Base-by-base conservation (phyloP, 2,888 invertebrate species). In the Tribolium freemani region DNA sequence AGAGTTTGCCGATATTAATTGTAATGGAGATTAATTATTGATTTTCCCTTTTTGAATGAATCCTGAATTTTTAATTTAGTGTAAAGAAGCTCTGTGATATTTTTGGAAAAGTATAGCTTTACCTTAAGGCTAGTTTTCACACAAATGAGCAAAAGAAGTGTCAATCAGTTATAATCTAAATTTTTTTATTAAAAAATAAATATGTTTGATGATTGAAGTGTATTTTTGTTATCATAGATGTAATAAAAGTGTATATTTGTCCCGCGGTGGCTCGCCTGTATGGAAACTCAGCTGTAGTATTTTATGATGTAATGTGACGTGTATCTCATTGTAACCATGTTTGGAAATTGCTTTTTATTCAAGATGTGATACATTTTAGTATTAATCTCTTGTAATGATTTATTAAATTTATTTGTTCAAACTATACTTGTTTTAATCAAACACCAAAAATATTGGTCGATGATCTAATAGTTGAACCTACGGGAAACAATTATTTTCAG, bases 1-100 rank as follows among this genome's bases (percentile, higher is more conserved):
- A 71, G 87, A 91, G 63, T 91, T 92, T 86, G 90, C 90, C 75
- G 92, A 92, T 85, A 88, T 92, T 82, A 90, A 90, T 86, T 82
- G 82, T 79, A 77, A 75, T 70, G 80, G 75, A 63, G 71, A 66
- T 31, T 71, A 67, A 58, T 58, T 38, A 10, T 61, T 54, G 21
- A 8, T 44, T 54, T 60, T 64, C 38, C 46, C 56, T 60, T 67
- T 72, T 68, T 16, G 63, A 21, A 44, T 20, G 11, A 56, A 30
- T 54, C 46, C 53, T n/a, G 16, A 53, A 9, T 58, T 69, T 69
- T 68, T 69, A 13, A 45, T 54, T 69, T 71, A 72, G 58, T 74
- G 67, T 69, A 58, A 69, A 60, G 31, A 69, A 54, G 71, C 70
- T 70, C 68, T 74, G 74, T 70, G 70, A 74, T 74, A 74, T 68